Evolutionary conservation across 2,888 invertebrate genomes (phyloP), one percentile per base, ranked within the genome.

Genomic region (Leptinotarsa juncta): DNA sequence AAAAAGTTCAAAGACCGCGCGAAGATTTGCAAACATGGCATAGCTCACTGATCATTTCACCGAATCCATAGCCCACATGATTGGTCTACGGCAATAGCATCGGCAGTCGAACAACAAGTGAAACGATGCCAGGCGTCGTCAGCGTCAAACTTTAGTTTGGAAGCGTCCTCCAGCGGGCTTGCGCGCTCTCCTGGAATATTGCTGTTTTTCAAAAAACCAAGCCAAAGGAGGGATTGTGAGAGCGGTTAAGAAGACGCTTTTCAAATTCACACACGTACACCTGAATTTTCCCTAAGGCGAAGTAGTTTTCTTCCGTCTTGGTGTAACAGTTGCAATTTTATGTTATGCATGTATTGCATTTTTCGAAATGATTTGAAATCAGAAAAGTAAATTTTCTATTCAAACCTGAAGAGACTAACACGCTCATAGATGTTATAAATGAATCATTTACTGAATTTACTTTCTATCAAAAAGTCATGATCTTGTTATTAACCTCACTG

Each of bases 71-170:
- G 76, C 74, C 67, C 71, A 67, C 79, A 73, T 76, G 77, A 76
- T 79, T 71, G 77, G 78, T 71, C 73, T 48, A 57, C 48, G 69
- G 51, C 69, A 48, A 69, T 70, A 70, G 74, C 72, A 72, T 65
- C 74, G 73, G 50, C 74, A 68, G 77, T 77, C 77, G 77, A 73
- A 79, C 79, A 78, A 78, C 79, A 78, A 79, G 79, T 79, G 77
- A 77, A 73, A 66, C 77, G 77, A 71, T 67, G 76, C 73, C 42
- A 62, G 62, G 62, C 62, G 62, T 62, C 62, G n/a, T 62, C 62
- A 42, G 62, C 62, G 62, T 62, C 62, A 42, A 62, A 62, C 62
- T 62, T 62, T 62, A 62, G 62, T 62, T 62, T 62, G 62, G 62
- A 62, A 62, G 62, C 62, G 62, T 62, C 62, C 62, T 15, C 32